Conservation (phyloP, 1,140 invertebrate genomes). For the Drosophila takahashii region DNA sequence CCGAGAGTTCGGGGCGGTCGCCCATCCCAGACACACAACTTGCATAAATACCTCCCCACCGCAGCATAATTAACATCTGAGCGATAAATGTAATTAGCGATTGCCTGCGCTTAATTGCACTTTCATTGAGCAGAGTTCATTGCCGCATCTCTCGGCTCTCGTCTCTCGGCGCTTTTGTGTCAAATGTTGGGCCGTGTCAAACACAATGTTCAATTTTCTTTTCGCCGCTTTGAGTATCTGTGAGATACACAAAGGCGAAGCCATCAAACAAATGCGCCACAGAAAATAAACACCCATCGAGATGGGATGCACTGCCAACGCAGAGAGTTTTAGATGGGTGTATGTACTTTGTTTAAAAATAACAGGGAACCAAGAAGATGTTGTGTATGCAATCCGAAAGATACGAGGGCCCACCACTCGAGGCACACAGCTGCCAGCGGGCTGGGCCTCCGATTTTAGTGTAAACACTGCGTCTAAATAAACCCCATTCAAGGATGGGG, state of each 20-base stretch:
- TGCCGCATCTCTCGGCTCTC: constrained; percentile 33
- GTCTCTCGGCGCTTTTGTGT: constrained; percentile 39
- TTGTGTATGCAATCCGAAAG: constrained; percentile 41
- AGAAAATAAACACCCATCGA: constrained; percentile 36
- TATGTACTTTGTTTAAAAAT: constrained; percentile 68
- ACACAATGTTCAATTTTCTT: constrained; percentile 53
- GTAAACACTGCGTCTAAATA: constrained; percentile 39
- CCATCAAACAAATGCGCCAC: constrained; percentile 42
- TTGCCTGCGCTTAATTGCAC: constrained; percentile 72
- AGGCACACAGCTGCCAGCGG: constrained; percentile 34
- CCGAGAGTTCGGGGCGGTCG: constrained; percentile 15
- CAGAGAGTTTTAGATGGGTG: constrained; percentile 31
- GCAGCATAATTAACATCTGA: constrained; percentile 75
- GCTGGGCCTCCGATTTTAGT: constrained; percentile 15
- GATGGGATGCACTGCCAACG: constrained; percentile 19
- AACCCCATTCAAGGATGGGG: constrained; percentile 39
- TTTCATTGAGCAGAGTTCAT: constrained; percentile 69
- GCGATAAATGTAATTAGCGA: constrained; percentile 77
- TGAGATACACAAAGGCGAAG: constrained; percentile 50
- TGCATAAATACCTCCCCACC: constrained; percentile 25
- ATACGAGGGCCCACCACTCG: constrained; percentile 43
- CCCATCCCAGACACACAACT: neutral
- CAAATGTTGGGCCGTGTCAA: constrained; percentile 59
- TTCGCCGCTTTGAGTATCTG: constrained; percentile 40
- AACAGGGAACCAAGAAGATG: constrained; percentile 44